phyloP scores from a whole-genome alignment of 2,888 invertebrate genomes.

The Aphodius granarius region DNA sequence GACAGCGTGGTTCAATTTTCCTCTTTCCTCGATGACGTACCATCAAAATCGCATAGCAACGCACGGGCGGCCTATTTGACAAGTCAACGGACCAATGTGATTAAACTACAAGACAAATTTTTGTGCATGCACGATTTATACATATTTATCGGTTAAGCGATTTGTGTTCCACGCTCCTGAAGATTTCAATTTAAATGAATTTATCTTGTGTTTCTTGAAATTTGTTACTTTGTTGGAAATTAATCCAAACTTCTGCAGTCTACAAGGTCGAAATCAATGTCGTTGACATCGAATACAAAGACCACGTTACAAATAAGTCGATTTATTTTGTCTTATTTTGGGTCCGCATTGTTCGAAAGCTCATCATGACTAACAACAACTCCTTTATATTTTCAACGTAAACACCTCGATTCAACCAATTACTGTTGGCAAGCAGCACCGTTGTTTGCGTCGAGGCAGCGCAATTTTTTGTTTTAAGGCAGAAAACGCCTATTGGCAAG shows the following conservation, averaged over 20 bases:
- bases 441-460: neutral
- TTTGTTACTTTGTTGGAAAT: neutral
- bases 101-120: too few relatives aligned
- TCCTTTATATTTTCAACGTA: neutral
- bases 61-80: neutral
- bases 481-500: too few relatives aligned
- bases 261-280: neutral
- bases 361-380: neutral
- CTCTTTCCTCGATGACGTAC: neutral
- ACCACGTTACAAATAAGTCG: neutral
- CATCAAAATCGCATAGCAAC: neutral
- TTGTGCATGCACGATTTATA: too few relatives aligned
- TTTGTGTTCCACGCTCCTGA: too few relatives aligned
- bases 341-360: neutral
- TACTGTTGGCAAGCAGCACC: neutral
- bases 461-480: neutral
- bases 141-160: too few relatives aligned
- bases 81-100: neutral
- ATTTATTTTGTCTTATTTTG: neutral
- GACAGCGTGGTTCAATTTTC: neutral
- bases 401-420: neutral
- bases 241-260: neutral
- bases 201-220: neutral
- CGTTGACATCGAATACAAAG: neutral
- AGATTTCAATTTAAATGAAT: neutral